A percentile compares a stretch with the other conserved stretches of the same genome.
Evolutionary conservation across 2,113 vertebrate species (phyloP).

Genomic region (Elachura formosa): DNA sequence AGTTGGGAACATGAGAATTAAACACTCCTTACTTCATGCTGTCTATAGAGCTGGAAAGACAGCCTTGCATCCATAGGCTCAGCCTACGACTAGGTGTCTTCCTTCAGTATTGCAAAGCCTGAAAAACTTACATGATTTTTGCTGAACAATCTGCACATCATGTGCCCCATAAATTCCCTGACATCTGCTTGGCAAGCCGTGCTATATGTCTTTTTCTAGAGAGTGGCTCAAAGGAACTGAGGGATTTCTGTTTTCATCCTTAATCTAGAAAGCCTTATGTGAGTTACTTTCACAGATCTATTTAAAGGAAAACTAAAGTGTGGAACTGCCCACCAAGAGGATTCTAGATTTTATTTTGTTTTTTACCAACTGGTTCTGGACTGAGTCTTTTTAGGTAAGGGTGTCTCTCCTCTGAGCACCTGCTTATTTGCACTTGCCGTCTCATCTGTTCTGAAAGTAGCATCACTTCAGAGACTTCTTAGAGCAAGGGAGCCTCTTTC

Average conservation of each 20-base stretch:
- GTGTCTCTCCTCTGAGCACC: neutral
- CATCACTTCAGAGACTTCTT: neutral
- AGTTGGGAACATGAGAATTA: neutral
- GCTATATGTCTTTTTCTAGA: constrained; percentile 29
- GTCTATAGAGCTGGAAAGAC: neutral
- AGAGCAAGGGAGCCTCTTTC: neutral
- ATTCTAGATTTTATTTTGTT: constrained; percentile 36
- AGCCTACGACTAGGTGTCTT: neutral
- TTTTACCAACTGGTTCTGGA: neutral
- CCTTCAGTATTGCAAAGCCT: neutral
- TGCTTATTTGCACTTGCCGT: neutral
- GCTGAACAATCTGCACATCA: constrained; percentile 39
- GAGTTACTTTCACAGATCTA: constrained; percentile 12
- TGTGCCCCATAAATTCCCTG: constrained; percentile 33
- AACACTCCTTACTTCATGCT: neutral
- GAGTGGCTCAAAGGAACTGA: neutral
- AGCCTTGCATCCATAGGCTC: neutral
- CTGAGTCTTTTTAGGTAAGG: neutral
- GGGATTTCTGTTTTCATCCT: constrained; percentile 53
- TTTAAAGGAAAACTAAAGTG: constrained; percentile 39
- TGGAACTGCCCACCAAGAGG: constrained; percentile 31
- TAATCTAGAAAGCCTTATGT: constrained; percentile 49
- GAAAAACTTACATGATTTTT: neutral
- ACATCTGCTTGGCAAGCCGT: constrained; percentile 22
- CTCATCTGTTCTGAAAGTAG: neutral